A percentile compares a stretch with the other conserved stretches of the same genome.
phyloP scores from a whole-genome alignment of 1,140 invertebrate genomes.

The Schlechtendalia chinensis region DNA sequence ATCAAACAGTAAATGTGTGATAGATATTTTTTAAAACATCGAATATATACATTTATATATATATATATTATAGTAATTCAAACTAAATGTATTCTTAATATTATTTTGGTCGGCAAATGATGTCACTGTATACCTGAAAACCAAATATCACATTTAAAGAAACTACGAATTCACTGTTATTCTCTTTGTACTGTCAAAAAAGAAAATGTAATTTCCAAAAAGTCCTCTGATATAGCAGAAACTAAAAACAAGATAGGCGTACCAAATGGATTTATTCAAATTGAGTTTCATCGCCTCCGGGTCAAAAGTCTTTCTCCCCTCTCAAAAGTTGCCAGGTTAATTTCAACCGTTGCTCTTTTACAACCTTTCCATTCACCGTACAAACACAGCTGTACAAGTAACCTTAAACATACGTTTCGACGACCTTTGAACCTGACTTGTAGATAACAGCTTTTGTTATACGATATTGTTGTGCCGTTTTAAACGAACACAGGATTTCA shows the following conservation, averaged over 20 bases:
- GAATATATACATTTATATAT: conserved; percentile 9
- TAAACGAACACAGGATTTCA: not conserved
- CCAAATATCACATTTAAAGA: not conserved
- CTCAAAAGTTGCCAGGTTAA: conserved; percentile 47
- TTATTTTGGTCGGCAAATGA: not conserved
- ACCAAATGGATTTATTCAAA: conserved; percentile 49
- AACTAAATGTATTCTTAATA: not conserved
- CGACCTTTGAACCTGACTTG: not conserved
- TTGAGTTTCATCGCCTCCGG: conserved; percentile 48
- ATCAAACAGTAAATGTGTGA: not conserved
- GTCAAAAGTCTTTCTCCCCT: conserved; percentile 37
- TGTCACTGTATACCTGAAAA: not conserved
- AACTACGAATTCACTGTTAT: not conserved
- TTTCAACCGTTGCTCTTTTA: conserved; percentile 48
- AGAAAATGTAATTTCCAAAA: conserved; percentile 13
- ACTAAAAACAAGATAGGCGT: conserved; percentile 32
- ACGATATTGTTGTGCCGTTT: not conserved
- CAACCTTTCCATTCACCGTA: conserved; percentile 33
- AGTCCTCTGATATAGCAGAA: not conserved
- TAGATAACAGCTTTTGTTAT: not conserved
- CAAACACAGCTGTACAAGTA: not conserved
- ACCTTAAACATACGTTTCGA: conserved; percentile 12
- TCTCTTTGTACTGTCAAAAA: conserved; percentile 19
- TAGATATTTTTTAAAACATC: conserved; percentile 3
- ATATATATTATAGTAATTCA: not conserved